These are phyloP conservation scores for Scalopus aquaticus DNA, from an alignment of 2,113 vertebrate genomes.

Conservation along the genomic window DNA sequence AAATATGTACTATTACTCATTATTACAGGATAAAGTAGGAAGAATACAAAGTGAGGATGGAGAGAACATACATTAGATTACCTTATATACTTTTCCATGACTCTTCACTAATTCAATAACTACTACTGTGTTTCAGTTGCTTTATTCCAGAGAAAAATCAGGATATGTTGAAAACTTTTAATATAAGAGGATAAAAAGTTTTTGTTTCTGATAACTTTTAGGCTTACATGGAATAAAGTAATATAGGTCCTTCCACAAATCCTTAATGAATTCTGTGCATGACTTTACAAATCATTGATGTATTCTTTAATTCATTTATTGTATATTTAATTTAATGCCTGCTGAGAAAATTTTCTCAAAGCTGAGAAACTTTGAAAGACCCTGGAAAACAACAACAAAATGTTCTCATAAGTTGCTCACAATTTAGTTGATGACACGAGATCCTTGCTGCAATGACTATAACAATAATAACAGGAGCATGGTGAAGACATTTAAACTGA, in stretches of 20 bases:
- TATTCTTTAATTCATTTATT: slow-evolving; percentile 27
- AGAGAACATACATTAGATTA: slow-evolving; percentile 12
- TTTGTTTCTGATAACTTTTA: slow-evolving; percentile 53
- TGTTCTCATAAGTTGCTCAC: not conserved
- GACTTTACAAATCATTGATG: slow-evolving; percentile 15
- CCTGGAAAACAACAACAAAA: slow-evolving; percentile 15
- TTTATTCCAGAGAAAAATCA: slow-evolving; percentile 23
- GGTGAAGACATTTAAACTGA: not conserved
- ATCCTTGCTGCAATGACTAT: not conserved
- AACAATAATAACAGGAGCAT: not conserved
- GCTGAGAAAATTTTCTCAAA: not conserved
- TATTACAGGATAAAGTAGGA: slow-evolving; percentile 15
- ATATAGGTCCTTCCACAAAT: not conserved
- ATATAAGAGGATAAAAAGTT: slow-evolving; percentile 18
- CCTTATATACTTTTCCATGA: not conserved
- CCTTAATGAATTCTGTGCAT: not conserved
- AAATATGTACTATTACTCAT: slow-evolving; percentile 15
- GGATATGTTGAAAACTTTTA: slow-evolving; percentile 8
- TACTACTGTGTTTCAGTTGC: not conserved
- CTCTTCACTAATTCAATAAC: slow-evolving; percentile 12
- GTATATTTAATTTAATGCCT: slow-evolving; percentile 17
- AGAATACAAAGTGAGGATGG: not conserved
- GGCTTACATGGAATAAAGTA: slow-evolving; percentile 9
- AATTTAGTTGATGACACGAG: slow-evolving; percentile 17
- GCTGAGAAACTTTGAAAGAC: not conserved